phyloP scores from a whole-genome alignment of 2,797 vertebrate species.

The Crypturellus tataupa region DNA sequence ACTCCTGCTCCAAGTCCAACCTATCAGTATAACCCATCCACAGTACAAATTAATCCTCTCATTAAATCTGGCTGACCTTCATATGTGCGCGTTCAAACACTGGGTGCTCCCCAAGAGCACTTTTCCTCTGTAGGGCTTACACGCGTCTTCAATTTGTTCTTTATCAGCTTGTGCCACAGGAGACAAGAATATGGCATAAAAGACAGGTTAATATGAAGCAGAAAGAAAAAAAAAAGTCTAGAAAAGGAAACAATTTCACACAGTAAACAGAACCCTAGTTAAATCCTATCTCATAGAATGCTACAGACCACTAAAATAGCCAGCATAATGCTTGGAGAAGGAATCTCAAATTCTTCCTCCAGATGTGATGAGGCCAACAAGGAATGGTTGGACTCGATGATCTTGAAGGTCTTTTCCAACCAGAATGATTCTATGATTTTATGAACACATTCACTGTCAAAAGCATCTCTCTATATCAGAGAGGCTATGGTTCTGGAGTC shows the following conservation, averaged over 20 bases:
- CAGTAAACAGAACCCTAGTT: not conserved
- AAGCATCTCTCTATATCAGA: not conserved
- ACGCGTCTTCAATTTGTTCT: not conserved
- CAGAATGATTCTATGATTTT: too few species aligned
- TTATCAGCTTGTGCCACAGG: not conserved
- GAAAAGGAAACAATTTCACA: not conserved
- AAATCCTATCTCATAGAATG: not conserved
- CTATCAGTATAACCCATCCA: fast-evolving
- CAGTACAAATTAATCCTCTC: not conserved
- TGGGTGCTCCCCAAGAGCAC: fast-evolving
- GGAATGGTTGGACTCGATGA: not conserved
- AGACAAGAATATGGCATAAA: not conserved
- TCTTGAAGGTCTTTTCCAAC: too few species aligned
- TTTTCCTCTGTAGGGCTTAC: not conserved
- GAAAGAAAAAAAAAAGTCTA: not conserved
- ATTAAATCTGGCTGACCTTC: not conserved
- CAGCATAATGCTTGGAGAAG: not conserved
- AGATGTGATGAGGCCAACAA: not conserved
- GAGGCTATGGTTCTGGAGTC: not conserved
- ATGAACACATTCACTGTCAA: not conserved
- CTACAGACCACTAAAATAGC: not conserved
- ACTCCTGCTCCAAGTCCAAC: not conserved
- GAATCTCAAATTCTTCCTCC: not conserved
- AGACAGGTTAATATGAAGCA: not conserved
- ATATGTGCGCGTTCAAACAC: not conserved